Conservation (phyloP, 2,113 vertebrate genomes). For the Morone saxatilis region DNA sequence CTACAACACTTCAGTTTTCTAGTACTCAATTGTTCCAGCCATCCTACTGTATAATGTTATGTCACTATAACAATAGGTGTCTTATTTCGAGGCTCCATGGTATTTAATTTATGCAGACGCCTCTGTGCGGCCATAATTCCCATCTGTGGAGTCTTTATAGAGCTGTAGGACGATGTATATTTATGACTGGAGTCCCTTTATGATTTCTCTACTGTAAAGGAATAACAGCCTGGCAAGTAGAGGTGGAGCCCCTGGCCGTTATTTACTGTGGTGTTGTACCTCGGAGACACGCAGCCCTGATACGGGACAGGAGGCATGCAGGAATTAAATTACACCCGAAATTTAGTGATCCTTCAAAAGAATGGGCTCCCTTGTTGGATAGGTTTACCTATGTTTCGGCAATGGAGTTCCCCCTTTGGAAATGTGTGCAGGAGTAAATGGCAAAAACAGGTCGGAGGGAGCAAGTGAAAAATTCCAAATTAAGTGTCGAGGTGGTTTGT, state of each 20-base stretch:
- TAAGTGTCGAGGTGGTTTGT: slow-evolving; percentile 61
- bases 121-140: slow-evolving; percentile 53
- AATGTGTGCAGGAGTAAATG: slow-evolving; percentile 67
- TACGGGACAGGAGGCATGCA: slow-evolving; percentile 75
- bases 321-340: slow-evolving; percentile 83
- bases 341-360: slow-evolving; percentile 81
- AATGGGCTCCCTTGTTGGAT: slow-evolving; percentile 82
- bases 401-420: slow-evolving; percentile 65
- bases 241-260: slow-evolving; percentile 66
- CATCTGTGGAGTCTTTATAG: slow-evolving; percentile 64
- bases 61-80: slow-evolving; percentile 61
- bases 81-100: slow-evolving; percentile 63
- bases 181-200: slow-evolving; percentile 70
- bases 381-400: slow-evolving; percentile 72
- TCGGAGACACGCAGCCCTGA: slow-evolving; percentile 71
- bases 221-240: slow-evolving; percentile 69
- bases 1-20: background rate
- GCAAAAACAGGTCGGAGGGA: slow-evolving; percentile 71
- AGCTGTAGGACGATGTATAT: slow-evolving; percentile 63
- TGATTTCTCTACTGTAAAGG: slow-evolving; percentile 77
- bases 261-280: slow-evolving; percentile 78
- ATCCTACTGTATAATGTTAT: background rate
- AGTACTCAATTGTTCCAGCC: slow-evolving; percentile 9
- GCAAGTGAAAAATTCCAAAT: slow-evolving; percentile 66
- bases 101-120: slow-evolving; percentile 60